Conservation (phyloP, 2,113 vertebrate genomes). For the Oplegnathus fasciatus region DNA sequence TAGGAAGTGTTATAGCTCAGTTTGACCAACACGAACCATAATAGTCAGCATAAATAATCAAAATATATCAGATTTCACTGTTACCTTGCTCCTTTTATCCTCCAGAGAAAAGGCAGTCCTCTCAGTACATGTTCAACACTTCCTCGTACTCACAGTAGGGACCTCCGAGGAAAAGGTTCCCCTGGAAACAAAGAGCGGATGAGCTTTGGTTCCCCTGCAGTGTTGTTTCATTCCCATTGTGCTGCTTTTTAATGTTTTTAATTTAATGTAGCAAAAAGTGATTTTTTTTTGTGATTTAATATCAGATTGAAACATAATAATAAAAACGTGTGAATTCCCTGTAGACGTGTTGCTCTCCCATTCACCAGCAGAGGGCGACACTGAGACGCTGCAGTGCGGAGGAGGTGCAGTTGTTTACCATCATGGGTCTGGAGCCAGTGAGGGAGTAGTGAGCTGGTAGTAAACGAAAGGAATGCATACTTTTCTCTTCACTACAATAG, state of each 20-base stretch:
- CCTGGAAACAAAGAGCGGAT: constrained; percentile 41
- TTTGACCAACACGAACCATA: not conserved
- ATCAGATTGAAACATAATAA: not conserved
- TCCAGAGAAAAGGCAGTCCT: not conserved
- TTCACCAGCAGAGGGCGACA: constrained; percentile 44
- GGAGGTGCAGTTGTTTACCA: constrained; percentile 46
- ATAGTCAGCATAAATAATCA: no score
- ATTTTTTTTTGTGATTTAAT: not conserved
- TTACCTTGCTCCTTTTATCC: constrained; percentile 30
- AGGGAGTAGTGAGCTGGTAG: constrained; percentile 1
- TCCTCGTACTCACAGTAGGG: not conserved
- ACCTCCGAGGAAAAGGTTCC: constrained; percentile 10
- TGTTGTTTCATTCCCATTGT: no score
- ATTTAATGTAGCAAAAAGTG: not conserved
- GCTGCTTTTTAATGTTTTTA: not conserved
- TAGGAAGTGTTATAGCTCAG: not conserved
- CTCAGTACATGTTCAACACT: not conserved
- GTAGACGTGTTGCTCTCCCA: not conserved
- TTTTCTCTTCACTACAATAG: not conserved
- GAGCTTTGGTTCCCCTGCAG: constrained; percentile 6
- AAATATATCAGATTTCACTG: rapidly evolving
- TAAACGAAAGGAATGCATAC: not conserved
- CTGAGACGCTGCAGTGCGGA: not conserved
- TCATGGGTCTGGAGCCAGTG: not conserved
- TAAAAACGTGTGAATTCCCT: not conserved